Conservation (phyloP, 2,888 invertebrate species). For the Glyphotaelius pellucidus region DNA sequence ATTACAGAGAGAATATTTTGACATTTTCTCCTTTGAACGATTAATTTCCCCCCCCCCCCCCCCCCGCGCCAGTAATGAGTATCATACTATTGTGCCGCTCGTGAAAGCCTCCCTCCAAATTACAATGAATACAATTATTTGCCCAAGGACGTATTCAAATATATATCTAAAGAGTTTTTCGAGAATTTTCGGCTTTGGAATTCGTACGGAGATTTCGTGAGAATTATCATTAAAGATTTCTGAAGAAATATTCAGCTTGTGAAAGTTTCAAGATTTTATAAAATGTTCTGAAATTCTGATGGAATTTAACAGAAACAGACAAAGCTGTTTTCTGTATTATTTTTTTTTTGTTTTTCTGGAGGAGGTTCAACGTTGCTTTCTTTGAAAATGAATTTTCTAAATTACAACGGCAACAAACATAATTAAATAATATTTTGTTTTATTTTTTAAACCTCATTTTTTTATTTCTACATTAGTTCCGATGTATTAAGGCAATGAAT, state of each 20-base stretch:
- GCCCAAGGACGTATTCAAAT: conserved; percentile 47
- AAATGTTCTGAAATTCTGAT: not conserved
- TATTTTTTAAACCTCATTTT: not conserved
- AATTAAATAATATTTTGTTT: not conserved
- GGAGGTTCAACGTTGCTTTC: not conserved
- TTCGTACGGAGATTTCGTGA: conserved; percentile 16
- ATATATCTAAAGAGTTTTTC: conserved; percentile 48
- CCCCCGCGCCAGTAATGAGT: conserved; percentile 46
- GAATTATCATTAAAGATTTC: conserved; percentile 21
- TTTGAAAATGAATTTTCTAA: not conserved
- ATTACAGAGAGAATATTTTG: conserved; percentile 46
- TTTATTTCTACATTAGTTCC: too few species aligned
- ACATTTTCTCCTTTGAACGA: conserved; percentile 49
- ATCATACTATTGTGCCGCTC: conserved; percentile 47
- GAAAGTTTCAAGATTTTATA: not conserved
- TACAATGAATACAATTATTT: conserved; percentile 55
- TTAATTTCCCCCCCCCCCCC: conserved; percentile 26
- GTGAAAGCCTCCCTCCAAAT: conserved; percentile 43
- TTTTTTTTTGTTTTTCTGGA: not conserved
- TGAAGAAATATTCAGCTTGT: not conserved
- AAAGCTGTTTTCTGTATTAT: not conserved
- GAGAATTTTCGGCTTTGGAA: conserved; percentile 40
- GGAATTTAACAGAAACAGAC: not conserved
- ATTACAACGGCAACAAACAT: not conserved
- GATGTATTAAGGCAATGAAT: too few species aligned